Base-by-base conservation (phyloP, 2,113 vertebrate species). In the Thamnophis sirtalis region DNA sequence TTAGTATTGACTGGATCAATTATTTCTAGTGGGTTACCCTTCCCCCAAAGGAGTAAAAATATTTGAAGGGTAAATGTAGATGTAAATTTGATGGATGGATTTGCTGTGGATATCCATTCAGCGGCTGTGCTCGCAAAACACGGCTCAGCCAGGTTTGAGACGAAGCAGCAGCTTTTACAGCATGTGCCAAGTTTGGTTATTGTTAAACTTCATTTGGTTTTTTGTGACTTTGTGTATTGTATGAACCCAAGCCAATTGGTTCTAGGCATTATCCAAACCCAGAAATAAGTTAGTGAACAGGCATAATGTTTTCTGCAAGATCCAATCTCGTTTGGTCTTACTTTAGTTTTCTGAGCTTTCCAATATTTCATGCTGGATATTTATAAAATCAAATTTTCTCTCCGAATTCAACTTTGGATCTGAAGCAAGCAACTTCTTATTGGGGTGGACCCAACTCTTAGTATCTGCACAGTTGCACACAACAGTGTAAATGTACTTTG, bases 21-120 rank as follows among this genome's bases (percentile, higher is more conserved):
- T 88, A 49, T 92, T 80, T 92, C 33, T 88, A 54, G 33, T 88
- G 53, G 50, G 22, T 87, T 91, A 21, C 33, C 54, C 43, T 94
- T 96, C 63, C 50, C 84, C n/a, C 58, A 86, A 94, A 80, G 51
- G 88, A 92, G 60, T 91, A 95, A 92, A 55, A 89, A 73, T 33
- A 86, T 89, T 60, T 87, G 73, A 93, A 92, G 33, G 33, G n/a
- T 48, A 17, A 43, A 5, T 19, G 17, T 24, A 54, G 17, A 55
- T n/a, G 87, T 60, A 38, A 43, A 73, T 88, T n/a, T 55, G 86
- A 88, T 17, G 10, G 33, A 53, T 28, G 43, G 50, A 19, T 11
- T 22, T 63, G 54, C 19, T 86, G 43, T 24, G 55, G 49, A 33
- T 73, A 5, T 91, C 21, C 10, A 68, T 86, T 87, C 33, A 91